Evolutionary conservation across 2,888 invertebrate genomes (phyloP).

Genomic region (Zeuzera pyrina): DNA sequence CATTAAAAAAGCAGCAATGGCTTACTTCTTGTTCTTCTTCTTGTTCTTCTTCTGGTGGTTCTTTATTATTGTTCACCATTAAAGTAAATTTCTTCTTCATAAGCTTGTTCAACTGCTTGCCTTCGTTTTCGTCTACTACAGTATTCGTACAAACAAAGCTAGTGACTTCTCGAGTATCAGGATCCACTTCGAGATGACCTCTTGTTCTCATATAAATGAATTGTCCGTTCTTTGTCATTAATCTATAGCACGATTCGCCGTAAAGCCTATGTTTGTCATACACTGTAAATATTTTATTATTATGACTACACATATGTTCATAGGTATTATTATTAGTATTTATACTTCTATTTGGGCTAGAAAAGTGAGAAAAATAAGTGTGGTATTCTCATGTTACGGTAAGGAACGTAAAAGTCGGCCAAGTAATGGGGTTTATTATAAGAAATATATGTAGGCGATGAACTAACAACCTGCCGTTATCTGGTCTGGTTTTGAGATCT

Average conservation of each 20-base stretch:
- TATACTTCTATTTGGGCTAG: too few relatives aligned
- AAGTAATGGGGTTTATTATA: too few relatives aligned
- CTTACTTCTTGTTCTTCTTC: too few relatives aligned
- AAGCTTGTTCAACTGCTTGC: constrained; percentile 76
- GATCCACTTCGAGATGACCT: constrained; percentile 85
- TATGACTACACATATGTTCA: too few relatives aligned
- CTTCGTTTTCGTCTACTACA: constrained; percentile 80
- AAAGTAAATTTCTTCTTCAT: constrained; percentile 83
- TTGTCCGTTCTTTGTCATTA: constrained; percentile 83
- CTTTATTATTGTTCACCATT: constrained; percentile 40
- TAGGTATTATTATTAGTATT: too few relatives aligned
- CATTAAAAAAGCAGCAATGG: too few relatives aligned
- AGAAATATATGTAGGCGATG: too few relatives aligned
- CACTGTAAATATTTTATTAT: constrained; percentile 72
- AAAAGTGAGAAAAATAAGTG: too few relatives aligned
- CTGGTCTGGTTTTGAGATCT: too few relatives aligned
- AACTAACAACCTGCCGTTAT: too few relatives aligned
- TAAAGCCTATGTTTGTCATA: constrained; percentile 83
- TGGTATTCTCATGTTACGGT: too few relatives aligned
- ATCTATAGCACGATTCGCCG: constrained; percentile 88
- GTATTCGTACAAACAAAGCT: constrained; percentile 91
- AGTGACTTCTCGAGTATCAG: constrained; percentile 78
- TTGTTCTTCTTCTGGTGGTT: constrained; percentile 19
- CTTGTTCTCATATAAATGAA: constrained; percentile 87
- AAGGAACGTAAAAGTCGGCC: too few relatives aligned